phyloP scores from a whole-genome alignment of 2,888 invertebrate genomes.

The Drosophila anceps region DNA sequence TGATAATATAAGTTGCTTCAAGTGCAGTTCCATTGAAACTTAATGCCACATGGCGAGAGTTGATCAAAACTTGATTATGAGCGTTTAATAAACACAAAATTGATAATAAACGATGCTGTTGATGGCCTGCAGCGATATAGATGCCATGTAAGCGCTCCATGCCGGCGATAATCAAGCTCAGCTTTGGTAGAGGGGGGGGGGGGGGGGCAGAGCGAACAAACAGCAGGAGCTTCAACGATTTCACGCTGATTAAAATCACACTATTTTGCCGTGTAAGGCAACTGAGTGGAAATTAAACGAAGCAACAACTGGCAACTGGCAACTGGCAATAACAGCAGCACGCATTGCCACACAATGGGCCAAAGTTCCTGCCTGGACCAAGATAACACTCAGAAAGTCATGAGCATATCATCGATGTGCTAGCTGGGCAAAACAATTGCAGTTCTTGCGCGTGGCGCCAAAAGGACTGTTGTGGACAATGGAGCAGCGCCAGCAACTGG shows the following conservation, averaged over 20 bases:
- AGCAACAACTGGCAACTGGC: slow-evolving; percentile 28
- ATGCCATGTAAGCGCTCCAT: not conserved
- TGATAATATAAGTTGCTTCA: not conserved
- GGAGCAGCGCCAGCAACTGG: slow-evolving; percentile 11
- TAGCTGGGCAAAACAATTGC: slow-evolving; percentile 68
- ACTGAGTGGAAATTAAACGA: slow-evolving; percentile 59
- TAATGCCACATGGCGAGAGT: slow-evolving; percentile 3
- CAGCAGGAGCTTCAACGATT: slow-evolving; percentile 54
- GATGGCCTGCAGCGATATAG: slow-evolving; percentile 2
- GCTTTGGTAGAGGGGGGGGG: slow-evolving; percentile 10
- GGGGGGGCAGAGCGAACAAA: not conserved
- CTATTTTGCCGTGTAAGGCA: slow-evolving; percentile 46
- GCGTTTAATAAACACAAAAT: slow-evolving; percentile 41
- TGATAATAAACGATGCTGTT: slow-evolving; percentile 45
- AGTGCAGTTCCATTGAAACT: not conserved
- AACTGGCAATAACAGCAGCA: slow-evolving; percentile 33
- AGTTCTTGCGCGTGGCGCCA: slow-evolving; percentile 39
- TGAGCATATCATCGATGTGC: slow-evolving; percentile 67
- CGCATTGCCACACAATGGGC: slow-evolving; percentile 8
- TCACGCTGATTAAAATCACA: slow-evolving; percentile 73
- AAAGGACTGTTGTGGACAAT: slow-evolving; percentile 28
- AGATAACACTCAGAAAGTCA: slow-evolving; percentile 67
- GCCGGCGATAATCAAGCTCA: slow-evolving; percentile 39
- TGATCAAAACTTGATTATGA: slow-evolving; percentile 35
- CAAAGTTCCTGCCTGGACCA: slow-evolving; percentile 30